Percentiles rank a stretch among this genome's conserved stretches.
Evolutionary conservation across 2,888 invertebrate species (phyloP).

Genomic region (Ectemnius lituratus): DNA sequence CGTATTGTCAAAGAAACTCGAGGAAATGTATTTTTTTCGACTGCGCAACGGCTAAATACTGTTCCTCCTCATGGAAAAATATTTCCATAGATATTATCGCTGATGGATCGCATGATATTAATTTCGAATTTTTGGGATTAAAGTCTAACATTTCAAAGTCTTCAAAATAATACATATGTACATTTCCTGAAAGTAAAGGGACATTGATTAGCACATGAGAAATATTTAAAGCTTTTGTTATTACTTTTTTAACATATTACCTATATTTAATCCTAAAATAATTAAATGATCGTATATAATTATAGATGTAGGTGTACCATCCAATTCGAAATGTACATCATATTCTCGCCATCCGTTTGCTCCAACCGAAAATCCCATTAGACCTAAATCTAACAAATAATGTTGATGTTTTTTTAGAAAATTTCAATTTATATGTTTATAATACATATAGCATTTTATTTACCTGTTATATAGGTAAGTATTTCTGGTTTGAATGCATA

Average conservation of each 20-base stretch:
- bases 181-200: conserved; percentile 56
- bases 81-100: conserved; percentile 65
- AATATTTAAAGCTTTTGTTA: not conserved
- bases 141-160: conserved; percentile 62
- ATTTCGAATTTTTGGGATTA: conserved; percentile 43
- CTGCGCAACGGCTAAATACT: conserved; percentile 59
- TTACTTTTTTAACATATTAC: conserved; percentile 45
- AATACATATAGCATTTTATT: not conserved
- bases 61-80: conserved; percentile 50
- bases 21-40: conserved; percentile 52
- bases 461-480: conserved; percentile 64
- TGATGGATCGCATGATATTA: conserved; percentile 51
- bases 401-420: not conserved
- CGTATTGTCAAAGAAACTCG: conserved; percentile 40
- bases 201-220: conserved; percentile 7
- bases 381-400: conserved; percentile 59
- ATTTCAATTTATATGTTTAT: conserved; percentile 5
- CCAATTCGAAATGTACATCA: conserved; percentile 56
- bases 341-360: conserved; percentile 60
- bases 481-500: conserved; percentile 59
- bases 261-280: conserved; percentile 64
- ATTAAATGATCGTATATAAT: conserved; percentile 60
- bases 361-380: conserved; percentile 62
- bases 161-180: conserved; percentile 59
- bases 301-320: conserved; percentile 59